Base-by-base conservation (phyloP, 2,888 invertebrate genomes). In the Cotesia congregata region DNA sequence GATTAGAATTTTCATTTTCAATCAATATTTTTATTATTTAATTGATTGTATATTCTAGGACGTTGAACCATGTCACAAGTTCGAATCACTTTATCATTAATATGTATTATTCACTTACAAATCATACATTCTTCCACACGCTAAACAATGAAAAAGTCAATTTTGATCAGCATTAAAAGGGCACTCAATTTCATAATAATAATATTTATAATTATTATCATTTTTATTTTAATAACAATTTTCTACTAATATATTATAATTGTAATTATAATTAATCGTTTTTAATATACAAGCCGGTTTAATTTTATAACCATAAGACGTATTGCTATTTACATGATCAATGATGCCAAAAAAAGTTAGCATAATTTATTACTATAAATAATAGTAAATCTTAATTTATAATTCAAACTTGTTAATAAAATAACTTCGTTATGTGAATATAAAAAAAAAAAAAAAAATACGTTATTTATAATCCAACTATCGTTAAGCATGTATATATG, bases 401-500 rank as follows among this genome's bases (percentile, higher is more conserved):
- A 30, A 30, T 30, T 30, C 30, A 30, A 30, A 30, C 7, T 50
- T 50, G 12, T 50, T 50, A 50, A 50, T 50, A 50, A 50, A 50
- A 50, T 50, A 50, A 50, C 50, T 50, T 12, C 12, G 12, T 12
- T 7, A 12, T 12, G 50, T 1, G 4, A 12, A 50, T 62, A 62
- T 15, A 62, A 20, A n/a, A 39, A 17, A 12, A 38, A 17, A 62
- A 20, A n/a, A 39, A 30, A 20, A 67, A 38, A 30, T 67, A 38
- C 67, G 38, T 67, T 67, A 7, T 12, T 67, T 67, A 39, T 38
- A 67, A 20, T 67, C 5, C 6, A 38, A 20, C 5, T 30, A 67
- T 50, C 50, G 50, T 50, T 50, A 50, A 50, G 50, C 50, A 9
- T 39, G 60, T n/a, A 9, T 72, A 39, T 71, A 72, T 77, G 69